Percentiles rank a stretch among this genome's conserved stretches.
Conservation (phyloP, 2,797 vertebrate genomes). For the Trachops cirrhosus region DNA sequence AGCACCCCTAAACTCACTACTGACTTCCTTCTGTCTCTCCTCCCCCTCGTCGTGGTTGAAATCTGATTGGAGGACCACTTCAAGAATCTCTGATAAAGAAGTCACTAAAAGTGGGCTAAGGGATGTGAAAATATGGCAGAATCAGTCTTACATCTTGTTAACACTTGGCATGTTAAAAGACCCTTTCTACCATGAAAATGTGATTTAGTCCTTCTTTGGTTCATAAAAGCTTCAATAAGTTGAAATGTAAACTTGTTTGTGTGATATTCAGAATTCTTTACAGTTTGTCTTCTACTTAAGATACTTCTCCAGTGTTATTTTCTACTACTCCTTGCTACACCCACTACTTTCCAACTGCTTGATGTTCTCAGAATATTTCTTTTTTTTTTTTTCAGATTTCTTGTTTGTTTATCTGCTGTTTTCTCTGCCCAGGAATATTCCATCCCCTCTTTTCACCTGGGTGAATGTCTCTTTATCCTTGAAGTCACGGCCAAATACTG, state of each 20-base stretch:
- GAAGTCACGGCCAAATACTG: neutral
- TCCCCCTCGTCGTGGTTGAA: neutral
- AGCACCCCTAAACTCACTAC: neutral
- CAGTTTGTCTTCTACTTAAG: neutral
- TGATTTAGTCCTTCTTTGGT: neutral
- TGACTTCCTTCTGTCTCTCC: neutral
- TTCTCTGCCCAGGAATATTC: neutral
- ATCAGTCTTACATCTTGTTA: neutral
- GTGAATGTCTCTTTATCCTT: neutral
- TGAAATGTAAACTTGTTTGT: neutral
- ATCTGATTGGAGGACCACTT: neutral
- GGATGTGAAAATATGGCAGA: neutral
- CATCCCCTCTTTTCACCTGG: neutral
- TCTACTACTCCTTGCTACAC: neutral
- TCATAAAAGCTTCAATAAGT: neutral
- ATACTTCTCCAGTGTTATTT: neutral
- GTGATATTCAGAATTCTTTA: neutral
- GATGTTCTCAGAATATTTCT: neutral
- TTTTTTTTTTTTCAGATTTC: neutral
- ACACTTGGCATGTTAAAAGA: neutral
- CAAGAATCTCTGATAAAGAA: neutral
- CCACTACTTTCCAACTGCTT: neutral
- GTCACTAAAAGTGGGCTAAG: neutral
- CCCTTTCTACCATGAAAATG: neutral
- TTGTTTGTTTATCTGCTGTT: neutral